Conservation (phyloP, 1,140 invertebrate genomes). For the Galleria mellonella region DNA sequence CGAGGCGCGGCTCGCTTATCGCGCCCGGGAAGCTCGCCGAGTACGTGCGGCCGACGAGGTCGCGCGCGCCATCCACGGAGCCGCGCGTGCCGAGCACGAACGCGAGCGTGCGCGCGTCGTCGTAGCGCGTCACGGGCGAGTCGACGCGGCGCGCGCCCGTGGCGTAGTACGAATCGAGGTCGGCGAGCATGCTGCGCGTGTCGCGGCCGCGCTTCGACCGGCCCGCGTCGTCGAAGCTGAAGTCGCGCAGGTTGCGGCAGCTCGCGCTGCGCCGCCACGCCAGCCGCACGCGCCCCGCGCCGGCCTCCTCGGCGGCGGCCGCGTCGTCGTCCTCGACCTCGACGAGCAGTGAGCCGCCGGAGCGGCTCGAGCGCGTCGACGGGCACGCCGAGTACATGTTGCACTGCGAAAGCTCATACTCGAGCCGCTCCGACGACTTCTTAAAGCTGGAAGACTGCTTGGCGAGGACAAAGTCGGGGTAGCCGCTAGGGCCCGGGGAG, state of each 20-base stretch:
- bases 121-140: slow-evolving; percentile 84
- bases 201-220: slow-evolving; percentile 74
- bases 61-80: slow-evolving; percentile 77
- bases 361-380: slow-evolving; percentile 52
- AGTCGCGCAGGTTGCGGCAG: slow-evolving; percentile 85
- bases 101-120: slow-evolving; percentile 77
- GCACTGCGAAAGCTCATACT: slow-evolving; percentile 68
- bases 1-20: slow-evolving; percentile 77
- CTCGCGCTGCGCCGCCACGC: slow-evolving; percentile 81
- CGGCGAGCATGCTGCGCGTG: slow-evolving; percentile 37
- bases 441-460: slow-evolving; percentile 56
- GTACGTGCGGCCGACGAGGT: slow-evolving; percentile 80
- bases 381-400: slow-evolving; percentile 72
- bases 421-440: slow-evolving; percentile 70
- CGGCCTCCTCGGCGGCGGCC: slow-evolving; percentile 32
- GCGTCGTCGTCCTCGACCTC: slow-evolving; percentile 44
- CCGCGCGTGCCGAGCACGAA: slow-evolving; percentile 50
- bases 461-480: slow-evolving; percentile 54
- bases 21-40: slow-evolving; percentile 90
- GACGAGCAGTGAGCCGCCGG: slow-evolving; percentile 40
- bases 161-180: slow-evolving; percentile 31
- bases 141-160: slow-evolving; percentile 73
- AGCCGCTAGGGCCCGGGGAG: slow-evolving; percentile 43
- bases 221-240: slow-evolving; percentile 81
- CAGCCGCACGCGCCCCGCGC: slow-evolving; percentile 13